phyloP scores from a whole-genome alignment of 1,140 invertebrate species.

The Apis dorsata region DNA sequence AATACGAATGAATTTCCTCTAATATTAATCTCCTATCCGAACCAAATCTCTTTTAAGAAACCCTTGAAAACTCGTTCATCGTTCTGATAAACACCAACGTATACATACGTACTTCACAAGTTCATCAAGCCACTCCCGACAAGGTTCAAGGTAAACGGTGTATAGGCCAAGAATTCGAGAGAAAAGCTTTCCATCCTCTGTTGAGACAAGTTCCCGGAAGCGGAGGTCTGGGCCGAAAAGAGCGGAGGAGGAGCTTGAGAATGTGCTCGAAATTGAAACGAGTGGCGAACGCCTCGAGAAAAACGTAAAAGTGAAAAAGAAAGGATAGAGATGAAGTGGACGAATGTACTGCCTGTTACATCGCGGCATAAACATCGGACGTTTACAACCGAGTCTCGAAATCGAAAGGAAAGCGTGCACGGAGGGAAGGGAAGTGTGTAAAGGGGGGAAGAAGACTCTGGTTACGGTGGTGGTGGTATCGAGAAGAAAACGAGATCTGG shows the following conservation, averaged over 20 bases:
- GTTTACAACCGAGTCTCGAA: conserved; percentile 17
- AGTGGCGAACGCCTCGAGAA: not conserved
- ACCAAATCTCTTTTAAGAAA: too few species aligned
- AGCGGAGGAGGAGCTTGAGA: not conserved
- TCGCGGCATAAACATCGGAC: conserved; percentile 30
- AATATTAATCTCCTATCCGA: too few species aligned
- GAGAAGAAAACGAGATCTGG: conserved; percentile 53
- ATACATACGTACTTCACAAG: not conserved
- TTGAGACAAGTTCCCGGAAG: not conserved
- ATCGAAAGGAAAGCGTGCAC: not conserved
- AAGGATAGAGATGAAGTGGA: not conserved
- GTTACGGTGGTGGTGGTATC: conserved; percentile 12
- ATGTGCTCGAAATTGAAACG: not conserved
- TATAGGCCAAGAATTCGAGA: not conserved
- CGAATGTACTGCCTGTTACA: not conserved
- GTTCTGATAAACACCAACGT: too few species aligned
- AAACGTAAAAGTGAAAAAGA: not conserved
- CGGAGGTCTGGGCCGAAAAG: not conserved
- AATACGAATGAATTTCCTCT: too few species aligned
- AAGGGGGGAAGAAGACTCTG: not conserved
- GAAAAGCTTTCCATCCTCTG: not conserved
- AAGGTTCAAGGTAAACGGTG: not conserved
- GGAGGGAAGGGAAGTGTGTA: not conserved
- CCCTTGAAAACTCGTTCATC: too few species aligned
- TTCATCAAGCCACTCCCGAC: not conserved